Conservation (phyloP, 2,797 vertebrate species). For the Merluccius polli region DNA sequence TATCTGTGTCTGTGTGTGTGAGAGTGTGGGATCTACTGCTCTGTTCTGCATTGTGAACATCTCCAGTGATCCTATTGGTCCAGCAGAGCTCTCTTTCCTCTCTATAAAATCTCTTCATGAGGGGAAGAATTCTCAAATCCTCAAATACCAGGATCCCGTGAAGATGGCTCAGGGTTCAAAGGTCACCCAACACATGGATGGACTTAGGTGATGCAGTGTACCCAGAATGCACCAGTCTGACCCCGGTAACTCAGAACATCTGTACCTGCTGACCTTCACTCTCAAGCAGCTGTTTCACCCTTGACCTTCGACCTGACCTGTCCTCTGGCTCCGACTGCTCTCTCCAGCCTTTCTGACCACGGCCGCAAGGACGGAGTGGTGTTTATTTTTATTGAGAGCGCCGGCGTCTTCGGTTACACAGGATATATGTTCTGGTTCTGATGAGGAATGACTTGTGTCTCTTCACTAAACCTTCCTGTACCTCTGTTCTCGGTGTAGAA, state of each 20-base stretch:
- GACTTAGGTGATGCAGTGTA: conserved; percentile 47
- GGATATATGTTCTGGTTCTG: background rate
- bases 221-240: conserved; percentile 64
- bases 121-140: conserved; percentile 22
- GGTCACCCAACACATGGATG: conserved; percentile 60
- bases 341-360: conserved; percentile 10
- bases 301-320: conserved; percentile 51
- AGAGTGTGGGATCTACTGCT: background rate
- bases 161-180: conserved; percentile 38
- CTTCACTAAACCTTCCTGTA: background rate
- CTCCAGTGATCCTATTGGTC: conserved; percentile 26
- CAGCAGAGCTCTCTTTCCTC: conserved; percentile 23
- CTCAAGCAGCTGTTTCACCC: conserved; percentile 59
- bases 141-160: conserved; percentile 30
- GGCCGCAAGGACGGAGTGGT: conserved; percentile 20
- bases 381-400: conserved; percentile 46
- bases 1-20: background rate
- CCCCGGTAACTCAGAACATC: conserved; percentile 70
- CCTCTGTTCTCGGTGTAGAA: background rate
- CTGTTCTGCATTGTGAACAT: conserved; percentile 39
- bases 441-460: background rate
- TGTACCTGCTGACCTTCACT: conserved; percentile 67
- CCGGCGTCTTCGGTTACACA: background rate
- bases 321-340: conserved; percentile 48
- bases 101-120: conserved; percentile 9